Evolutionary conservation across 2,888 invertebrate species (phyloP), one percentile per base, ranked within the genome.

Genomic region (Microplitis manilae): DNA sequence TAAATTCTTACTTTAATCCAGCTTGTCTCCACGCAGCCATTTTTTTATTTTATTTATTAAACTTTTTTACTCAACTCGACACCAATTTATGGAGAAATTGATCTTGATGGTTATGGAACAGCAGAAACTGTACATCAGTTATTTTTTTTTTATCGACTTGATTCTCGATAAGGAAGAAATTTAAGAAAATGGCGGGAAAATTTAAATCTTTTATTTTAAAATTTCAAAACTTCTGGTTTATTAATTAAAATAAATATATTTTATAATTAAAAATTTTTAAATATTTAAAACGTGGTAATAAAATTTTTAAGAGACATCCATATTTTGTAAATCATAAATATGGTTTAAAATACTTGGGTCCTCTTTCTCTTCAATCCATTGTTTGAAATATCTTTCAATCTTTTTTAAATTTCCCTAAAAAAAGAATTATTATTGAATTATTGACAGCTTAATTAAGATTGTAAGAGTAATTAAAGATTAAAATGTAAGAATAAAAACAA

Each of bases 21-120:
- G 93, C 95, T 91, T 94, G 93, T 91, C 96, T 95, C 96, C 96
- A 96, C 87, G 94, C 94, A 90, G 94, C 93, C 95, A 95, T 96
- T 88, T 92, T 81, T 84, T 89, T 85, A 86, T 75, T 79, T 77
- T 77, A 71, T 70, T 75, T 67, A 69, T 74, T 20, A 68, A 50
- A 70, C 50, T 67, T 75, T 67, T 41, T 20, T 41, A 30, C 4
- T 30, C 30, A 30, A 30, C 30, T 65, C 65, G 15, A 41, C 41
- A 67, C 75, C 6, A 41, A 67, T 38, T 68, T n/a, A 15, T 1
- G 13, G 61, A 72, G 4, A 38, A 69, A 76, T 50, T 41, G 15
- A 40, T 65, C 71, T 40, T 60, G n/a, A 75, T 74, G 61, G 73
- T 71, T 79, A 62, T 62, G 15, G 72, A 50, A 70, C 67, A 72